These are phyloP conservation scores for Leucozona laternaria DNA, from an alignment of 2,888 invertebrate species.

Conservation along the genomic window DNA sequence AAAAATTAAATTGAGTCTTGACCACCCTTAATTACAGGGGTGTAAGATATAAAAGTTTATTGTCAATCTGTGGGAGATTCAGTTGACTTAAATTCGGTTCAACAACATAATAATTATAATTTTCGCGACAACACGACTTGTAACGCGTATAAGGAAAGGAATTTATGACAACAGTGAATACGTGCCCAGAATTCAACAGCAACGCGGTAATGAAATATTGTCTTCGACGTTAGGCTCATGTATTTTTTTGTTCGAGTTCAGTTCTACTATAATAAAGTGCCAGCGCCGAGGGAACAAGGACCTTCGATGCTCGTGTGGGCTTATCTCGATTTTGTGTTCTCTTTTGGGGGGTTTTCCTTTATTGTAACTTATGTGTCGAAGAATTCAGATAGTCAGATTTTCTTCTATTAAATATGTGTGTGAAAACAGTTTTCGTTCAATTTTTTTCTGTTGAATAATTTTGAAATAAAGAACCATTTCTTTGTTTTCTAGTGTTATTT, in stretches of 20 bases:
- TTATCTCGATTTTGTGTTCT: conserved; percentile 15
- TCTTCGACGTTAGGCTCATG: not conserved
- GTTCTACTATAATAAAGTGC: not conserved
- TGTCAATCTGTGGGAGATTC: not conserved
- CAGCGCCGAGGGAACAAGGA: not conserved
- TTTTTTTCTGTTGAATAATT: conserved; percentile 8
- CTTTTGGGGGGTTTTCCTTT: not conserved
- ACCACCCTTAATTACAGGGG: conserved; percentile 3
- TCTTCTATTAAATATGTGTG: conserved; percentile 4
- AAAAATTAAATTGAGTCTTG: not conserved
- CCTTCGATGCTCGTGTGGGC: not conserved
- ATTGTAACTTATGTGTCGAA: conserved; percentile 8
- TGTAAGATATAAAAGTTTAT: not conserved
- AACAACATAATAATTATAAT: conserved; percentile 30
- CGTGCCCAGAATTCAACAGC: conserved; percentile 43
- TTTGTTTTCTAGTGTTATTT: not conserved
- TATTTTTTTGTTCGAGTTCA: not conserved
- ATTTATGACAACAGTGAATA: conserved; percentile 53
- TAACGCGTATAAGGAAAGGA: conserved; percentile 12
- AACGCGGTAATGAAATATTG: conserved; percentile 42
- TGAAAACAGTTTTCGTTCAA: not conserved
- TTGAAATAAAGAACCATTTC: not conserved
- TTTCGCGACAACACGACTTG: conserved; percentile 19
- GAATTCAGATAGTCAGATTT: not conserved
- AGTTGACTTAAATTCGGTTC: conserved; percentile 15